Evolutionary conservation across 2,797 vertebrate species (phyloP).

Genomic region (Setipinna tenuifilis): DNA sequence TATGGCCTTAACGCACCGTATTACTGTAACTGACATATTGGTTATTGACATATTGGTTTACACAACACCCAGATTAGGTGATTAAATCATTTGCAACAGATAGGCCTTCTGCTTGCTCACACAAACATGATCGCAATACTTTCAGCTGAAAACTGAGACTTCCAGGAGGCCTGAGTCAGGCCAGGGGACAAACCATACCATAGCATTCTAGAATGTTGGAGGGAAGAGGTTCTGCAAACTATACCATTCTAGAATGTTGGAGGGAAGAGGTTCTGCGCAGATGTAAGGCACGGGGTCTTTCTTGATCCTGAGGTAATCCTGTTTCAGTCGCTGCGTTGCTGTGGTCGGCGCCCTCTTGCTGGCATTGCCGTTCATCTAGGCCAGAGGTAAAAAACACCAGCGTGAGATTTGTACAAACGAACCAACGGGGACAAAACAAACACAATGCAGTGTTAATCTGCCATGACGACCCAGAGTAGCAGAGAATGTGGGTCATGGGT

Average conservation of each 20-base stretch:
- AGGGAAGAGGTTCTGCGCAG: conserved; percentile 94
- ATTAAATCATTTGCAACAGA: too few species aligned
- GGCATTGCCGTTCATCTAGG: conserved; percentile 91
- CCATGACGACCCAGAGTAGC: not conserved
- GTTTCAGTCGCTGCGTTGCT: conserved; percentile 93
- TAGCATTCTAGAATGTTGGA: conserved; percentile 85
- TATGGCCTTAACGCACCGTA: too few species aligned
- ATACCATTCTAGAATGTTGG: conserved; percentile 96
- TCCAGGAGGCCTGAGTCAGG: too few species aligned
- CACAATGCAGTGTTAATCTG: not conserved
- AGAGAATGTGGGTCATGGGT: conserved; percentile 14
- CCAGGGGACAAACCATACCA: too few species aligned
- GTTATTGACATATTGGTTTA: not conserved
- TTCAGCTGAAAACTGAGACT: too few species aligned
- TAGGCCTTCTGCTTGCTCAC: too few species aligned
- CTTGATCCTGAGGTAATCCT: conserved; percentile 97
- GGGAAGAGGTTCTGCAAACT: conserved; percentile 86
- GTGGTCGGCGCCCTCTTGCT: conserved; percentile 93
- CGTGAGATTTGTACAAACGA: not conserved
- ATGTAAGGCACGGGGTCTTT: conserved; percentile 99
- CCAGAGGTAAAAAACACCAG: conserved; percentile 9
- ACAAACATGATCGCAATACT: too few species aligned
- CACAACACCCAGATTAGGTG: not conserved
- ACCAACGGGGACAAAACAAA: conserved; percentile 1
- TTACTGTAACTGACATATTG: too few species aligned